phyloP scores from a whole-genome alignment of 2,888 invertebrate species.

The Sphecodes monilicornis region DNA sequence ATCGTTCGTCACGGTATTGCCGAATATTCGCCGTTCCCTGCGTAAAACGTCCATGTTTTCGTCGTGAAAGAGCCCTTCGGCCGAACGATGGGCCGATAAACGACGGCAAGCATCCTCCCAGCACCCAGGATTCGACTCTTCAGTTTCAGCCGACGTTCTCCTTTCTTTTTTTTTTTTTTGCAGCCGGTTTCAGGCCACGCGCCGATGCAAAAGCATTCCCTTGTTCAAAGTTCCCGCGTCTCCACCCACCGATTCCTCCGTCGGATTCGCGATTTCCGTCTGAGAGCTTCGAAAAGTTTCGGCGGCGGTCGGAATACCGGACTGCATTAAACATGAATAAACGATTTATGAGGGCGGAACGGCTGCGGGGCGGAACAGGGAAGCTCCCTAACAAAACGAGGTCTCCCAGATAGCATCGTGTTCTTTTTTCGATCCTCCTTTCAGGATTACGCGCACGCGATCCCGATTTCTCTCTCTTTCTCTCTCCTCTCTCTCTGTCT shows the following conservation, averaged over 20 bases:
- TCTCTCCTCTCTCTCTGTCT: neutral
- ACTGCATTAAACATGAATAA: constrained; percentile 83
- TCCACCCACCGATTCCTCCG: constrained; percentile 52
- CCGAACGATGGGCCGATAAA: constrained; percentile 40
- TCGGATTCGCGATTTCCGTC: constrained; percentile 70
- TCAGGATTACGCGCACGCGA: constrained; percentile 55
- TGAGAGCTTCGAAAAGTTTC: constrained; percentile 77
- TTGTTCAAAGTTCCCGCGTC: constrained; percentile 79
- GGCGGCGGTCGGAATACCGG: constrained; percentile 67
- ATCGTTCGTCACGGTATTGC: neutral
- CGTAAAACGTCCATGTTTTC: neutral
- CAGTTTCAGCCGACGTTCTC: constrained; percentile 66
- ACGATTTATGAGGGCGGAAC: constrained; percentile 78
- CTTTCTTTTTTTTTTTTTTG: constrained; percentile 69
- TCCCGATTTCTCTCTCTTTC: constrained; percentile 22
- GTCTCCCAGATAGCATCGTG: constrained; percentile 44
- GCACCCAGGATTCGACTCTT: constrained; percentile 38
- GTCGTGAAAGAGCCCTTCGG: constrained; percentile 19
- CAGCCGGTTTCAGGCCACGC: constrained; percentile 76
- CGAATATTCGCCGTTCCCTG: neutral
- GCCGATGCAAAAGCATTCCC: constrained; percentile 83
- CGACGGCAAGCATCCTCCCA: constrained; percentile 25
- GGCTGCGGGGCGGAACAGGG: constrained; percentile 49
- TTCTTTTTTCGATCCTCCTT: constrained; percentile 42
- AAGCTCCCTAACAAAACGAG: constrained; percentile 54